Conservation (phyloP, 2,888 invertebrate species). For the Sisyra nigra region DNA sequence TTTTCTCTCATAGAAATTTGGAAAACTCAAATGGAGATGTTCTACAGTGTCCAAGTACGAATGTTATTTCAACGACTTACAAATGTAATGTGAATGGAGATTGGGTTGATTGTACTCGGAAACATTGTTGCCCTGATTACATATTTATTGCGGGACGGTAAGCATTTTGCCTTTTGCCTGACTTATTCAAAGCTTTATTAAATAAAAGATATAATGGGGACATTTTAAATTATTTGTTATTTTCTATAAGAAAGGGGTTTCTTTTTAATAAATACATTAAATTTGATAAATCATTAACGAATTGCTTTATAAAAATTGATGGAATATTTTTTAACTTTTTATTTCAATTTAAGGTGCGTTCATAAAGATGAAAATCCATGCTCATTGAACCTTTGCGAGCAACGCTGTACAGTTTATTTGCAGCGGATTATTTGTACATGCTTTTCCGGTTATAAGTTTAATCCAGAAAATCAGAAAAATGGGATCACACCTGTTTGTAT, state of each 20-base stretch:
- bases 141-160: conserved; percentile 43
- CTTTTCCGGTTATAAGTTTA: conserved; percentile 42
- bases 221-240: no score
- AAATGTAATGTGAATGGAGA: conserved; percentile 39
- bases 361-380: conserved; percentile 43
- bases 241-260: no score
- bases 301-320: no score
- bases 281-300: no score
- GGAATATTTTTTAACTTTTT: no score
- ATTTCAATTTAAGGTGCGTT: conserved; percentile 33
- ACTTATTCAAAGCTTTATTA: not conserved
- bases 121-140: conserved; percentile 45
- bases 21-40: not conserved
- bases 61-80: conserved; percentile 40
- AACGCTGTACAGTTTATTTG: conserved; percentile 43
- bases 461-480: conserved; percentile 35
- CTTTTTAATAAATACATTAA: no score
- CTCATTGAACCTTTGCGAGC: conserved; percentile 45
- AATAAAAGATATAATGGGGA: not conserved
- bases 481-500: conserved; percentile 43
- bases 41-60: conserved; percentile 41
- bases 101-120: conserved; percentile 43
- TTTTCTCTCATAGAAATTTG: no score
- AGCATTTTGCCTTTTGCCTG: not conserved
- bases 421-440: conserved; percentile 49